Conservation (phyloP, 2,797 vertebrate species). For the Ctenopoma multispine region DNA sequence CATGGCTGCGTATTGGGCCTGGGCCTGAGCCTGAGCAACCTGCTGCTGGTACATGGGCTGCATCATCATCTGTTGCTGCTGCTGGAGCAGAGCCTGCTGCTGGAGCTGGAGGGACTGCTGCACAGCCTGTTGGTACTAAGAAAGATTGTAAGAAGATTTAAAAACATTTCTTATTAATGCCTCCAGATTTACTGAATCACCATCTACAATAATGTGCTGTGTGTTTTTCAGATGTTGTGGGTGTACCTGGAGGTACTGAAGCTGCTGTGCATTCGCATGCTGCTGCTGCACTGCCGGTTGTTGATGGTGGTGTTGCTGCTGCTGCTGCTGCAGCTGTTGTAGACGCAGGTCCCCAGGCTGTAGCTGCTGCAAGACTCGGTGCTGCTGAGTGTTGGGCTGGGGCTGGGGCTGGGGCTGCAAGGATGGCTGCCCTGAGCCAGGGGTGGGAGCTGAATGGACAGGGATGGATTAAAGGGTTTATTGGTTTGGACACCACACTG, state of each 20-base stretch:
- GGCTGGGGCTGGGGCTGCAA: slow-evolving; percentile 77
- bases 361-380: slow-evolving; percentile 94
- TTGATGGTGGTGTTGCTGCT: slow-evolving; percentile 79
- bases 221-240: neutral
- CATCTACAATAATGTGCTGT: neutral
- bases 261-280: slow-evolving; percentile 81
- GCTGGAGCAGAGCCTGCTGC: slow-evolving; percentile 58
- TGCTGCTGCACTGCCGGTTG: slow-evolving; percentile 83
- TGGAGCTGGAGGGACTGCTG: slow-evolving; percentile 80
- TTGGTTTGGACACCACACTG: neutral
- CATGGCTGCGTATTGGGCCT: slow-evolving; percentile 88
- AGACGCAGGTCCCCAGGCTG: slow-evolving; percentile 95
- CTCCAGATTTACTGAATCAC: neutral
- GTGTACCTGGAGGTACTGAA: slow-evolving; percentile 90
- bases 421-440: slow-evolving; percentile 60
- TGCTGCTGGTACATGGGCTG: slow-evolving; percentile 65
- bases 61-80: slow-evolving; percentile 70
- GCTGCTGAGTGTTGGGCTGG: slow-evolving; percentile 82
- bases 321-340: slow-evolving; percentile 84
- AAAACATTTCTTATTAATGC: neutral
- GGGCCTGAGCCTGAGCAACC: slow-evolving; percentile 80
- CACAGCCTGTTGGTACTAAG: slow-evolving; percentile 80
- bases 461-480: neutral
- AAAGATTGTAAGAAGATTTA: neutral
- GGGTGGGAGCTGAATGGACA: slow-evolving; percentile 66